Base-by-base conservation (phyloP, 2,113 vertebrate genomes). In the Gymnorhina tibicen region DNA sequence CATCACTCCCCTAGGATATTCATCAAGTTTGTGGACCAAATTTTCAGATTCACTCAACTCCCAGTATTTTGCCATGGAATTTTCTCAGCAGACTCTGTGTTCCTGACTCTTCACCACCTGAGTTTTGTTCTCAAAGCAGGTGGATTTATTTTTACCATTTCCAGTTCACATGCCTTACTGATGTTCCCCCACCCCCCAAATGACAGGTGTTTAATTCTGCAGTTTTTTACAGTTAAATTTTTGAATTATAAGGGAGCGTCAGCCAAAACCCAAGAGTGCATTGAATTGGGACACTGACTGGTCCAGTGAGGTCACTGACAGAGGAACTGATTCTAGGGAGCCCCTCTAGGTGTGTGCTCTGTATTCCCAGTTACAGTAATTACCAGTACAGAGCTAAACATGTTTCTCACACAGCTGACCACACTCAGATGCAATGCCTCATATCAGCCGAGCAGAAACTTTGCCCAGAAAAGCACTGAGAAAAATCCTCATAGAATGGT, bases 191-290 rank as follows among this genome's bases (percentile, higher is more conserved):
- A 27, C 11, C 19, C 19, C 22, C 5, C 24, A 59, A 22, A 50
- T 32, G 22, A 41, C 37, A 41, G 5, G 21, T 0, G 0, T 81
- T 81, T 49, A 41, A 63, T 64, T 39, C 49, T 32, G 27, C 3
- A 0, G 1, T 22, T 35, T 50, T 39, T 30, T 52, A 21, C 64
- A 56, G 24, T 16, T n/a, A 35, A 2, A 27, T 52, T 49, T 77
- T 49, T 58, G 2, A 77, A 46, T 77, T 55, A 2, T 12, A 83
- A 66, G 28, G 19, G 13, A 77, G 28, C 2, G 5, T 35, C 30
- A 69, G n/a, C 56, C 77, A 63, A 42, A 77, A 89, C 55, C 30
- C 66, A 70, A 20, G 20, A 68, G 37, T 37, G 32, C 37, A 26
- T 2, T 35, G 47, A 52, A 33, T 0, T 13, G 11, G 84, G 42